These are phyloP conservation scores for Rhinolophus sinicus DNA, from an alignment of 2,113 vertebrate genomes.

Conservation along the genomic window DNA sequence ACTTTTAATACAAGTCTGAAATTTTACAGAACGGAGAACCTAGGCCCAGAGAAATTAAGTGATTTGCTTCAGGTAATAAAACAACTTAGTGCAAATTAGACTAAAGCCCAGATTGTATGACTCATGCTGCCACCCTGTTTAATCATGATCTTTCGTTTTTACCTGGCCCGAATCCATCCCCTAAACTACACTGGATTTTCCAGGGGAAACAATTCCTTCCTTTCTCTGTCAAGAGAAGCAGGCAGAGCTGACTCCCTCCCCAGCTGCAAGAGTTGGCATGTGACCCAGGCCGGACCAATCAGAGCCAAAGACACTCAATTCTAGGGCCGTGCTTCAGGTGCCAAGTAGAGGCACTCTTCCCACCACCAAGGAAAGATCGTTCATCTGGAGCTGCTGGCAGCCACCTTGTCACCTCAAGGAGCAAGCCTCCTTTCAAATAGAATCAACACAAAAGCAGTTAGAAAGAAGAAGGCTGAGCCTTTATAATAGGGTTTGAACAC, in stretches of 20 bases:
- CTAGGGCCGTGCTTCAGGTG: background rate
- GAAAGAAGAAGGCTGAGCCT: background rate
- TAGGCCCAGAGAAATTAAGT: background rate
- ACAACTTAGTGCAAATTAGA: background rate
- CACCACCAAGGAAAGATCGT: background rate
- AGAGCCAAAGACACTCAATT: background rate
- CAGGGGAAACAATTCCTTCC: background rate
- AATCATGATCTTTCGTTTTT: background rate
- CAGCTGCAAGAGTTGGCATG: background rate
- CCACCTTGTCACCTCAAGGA: background rate
- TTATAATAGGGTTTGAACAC: background rate
- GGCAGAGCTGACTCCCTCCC: background rate
- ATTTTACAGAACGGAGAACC: background rate
- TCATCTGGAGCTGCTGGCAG: background rate
- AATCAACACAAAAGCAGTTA: background rate
- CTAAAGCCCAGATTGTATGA: background rate
- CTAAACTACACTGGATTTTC: background rate
- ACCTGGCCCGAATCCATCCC: background rate
- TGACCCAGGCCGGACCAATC: background rate
- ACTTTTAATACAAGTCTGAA: background rate
- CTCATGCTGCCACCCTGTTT: background rate
- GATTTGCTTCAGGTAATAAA: conserved; percentile 24
- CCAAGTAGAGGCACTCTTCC: background rate
- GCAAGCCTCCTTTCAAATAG: background rate
- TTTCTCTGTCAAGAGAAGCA: background rate